A percentile compares a stretch with the other conserved stretches of the same genome.
phyloP scores from a whole-genome alignment of 2,888 invertebrate genomes.

The Gandaritis pyraliata region DNA sequence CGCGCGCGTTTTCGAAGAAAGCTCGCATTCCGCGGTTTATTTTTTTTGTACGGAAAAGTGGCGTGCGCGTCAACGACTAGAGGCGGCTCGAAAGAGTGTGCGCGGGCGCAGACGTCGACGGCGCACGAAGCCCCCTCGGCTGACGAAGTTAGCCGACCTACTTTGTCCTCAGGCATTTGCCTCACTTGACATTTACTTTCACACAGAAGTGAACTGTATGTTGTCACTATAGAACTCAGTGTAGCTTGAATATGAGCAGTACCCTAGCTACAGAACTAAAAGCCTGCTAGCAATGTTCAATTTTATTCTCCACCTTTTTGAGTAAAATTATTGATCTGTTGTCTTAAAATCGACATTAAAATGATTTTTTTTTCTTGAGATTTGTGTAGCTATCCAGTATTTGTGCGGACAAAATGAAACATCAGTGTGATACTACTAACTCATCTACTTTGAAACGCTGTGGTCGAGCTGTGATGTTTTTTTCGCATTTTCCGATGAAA shows the following conservation, averaged over 20 bases:
- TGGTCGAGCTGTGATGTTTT: slow-evolving; percentile 73
- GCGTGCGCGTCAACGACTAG: slow-evolving; percentile 65
- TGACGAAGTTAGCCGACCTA: slow-evolving; percentile 76
- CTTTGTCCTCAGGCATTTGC: slow-evolving; percentile 57
- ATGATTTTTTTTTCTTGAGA: background rate
- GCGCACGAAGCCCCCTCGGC: slow-evolving; percentile 63
- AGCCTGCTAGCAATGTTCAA: background rate
- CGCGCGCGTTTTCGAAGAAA: slow-evolving; percentile 54
- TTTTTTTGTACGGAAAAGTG: slow-evolving; percentile 52
- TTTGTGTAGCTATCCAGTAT: background rate
- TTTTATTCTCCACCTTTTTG: too few relatives aligned
- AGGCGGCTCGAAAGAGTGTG: slow-evolving; percentile 71
- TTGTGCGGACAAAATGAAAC: background rate
- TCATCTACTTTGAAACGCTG: slow-evolving; percentile 69
- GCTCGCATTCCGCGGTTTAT: slow-evolving; percentile 72
- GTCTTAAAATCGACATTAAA: background rate
- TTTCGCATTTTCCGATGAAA: slow-evolving; percentile 81
- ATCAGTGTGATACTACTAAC: background rate
- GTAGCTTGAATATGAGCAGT: background rate
- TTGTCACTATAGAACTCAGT: background rate
- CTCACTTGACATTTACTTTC: slow-evolving; percentile 5
- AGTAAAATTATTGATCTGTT: background rate
- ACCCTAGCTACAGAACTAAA: background rate
- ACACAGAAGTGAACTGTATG: slow-evolving; percentile 10
- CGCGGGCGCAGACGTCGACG: slow-evolving; percentile 64